Evolutionary conservation across 2,113 vertebrate genomes (phyloP), one percentile per base, ranked within the genome.

Genomic region (Campylomormyrus tamandua): DNA sequence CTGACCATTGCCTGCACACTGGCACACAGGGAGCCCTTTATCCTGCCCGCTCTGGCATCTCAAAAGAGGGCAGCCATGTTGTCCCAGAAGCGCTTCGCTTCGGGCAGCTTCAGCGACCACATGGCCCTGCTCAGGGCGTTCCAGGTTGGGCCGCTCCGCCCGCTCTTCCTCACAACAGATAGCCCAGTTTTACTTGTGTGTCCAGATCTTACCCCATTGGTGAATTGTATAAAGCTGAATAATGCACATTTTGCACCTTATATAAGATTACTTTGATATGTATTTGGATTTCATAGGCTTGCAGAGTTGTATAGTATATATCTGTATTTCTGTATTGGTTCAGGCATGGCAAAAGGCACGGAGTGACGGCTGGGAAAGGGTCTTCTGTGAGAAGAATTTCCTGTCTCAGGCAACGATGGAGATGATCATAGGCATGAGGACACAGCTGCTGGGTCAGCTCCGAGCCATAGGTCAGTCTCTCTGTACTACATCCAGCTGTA

Each of bases 301-400:
- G 62, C 10, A 70, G 3, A 13, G 62, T 70, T 13, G 27, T 70
- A 70, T 83, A 1, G 27, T 70, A 70, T 83, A 1, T 77, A 87
- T 49, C 77, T 24, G 24, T 17, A 52, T 39, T 52, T 88, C 70
- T 89, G 11, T 87, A 83, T 93, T 90, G 74, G 62, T 53, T 42
- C 50, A 99, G 98, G 98, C 97, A 0, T 99, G 98, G 98, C 98
- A 99, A 94, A 99, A 98, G 89, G 98, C 98, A 1, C 94, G 96
- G 88, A 97, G 94, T 91, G 97, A 99, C 58, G 97, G 98, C 21
- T 98, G 97, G 96, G 98, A 98, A 90, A 96, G 97, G 92, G 92
- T 96, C 24, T 99, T 99, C 93, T 99, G 98, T 95, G 97, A 99
- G 91, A 98, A 97, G 92, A 98, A 98, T 93, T 99, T 98, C 91